Evolutionary conservation across 2,888 invertebrate species (phyloP).

Genomic region (Thymelicus lineola): DNA sequence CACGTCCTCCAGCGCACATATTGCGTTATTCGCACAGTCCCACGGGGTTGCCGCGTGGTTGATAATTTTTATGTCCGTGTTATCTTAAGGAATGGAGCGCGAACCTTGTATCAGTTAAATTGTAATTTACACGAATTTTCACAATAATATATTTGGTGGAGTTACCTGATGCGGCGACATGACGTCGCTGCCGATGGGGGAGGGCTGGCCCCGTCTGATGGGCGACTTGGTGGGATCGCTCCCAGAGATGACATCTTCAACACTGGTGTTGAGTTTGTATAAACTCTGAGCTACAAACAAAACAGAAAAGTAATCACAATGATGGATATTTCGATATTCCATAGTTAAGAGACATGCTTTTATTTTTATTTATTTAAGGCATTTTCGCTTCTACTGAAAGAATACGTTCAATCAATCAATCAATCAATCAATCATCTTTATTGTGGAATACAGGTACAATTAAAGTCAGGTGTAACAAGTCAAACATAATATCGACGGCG

Average conservation of each 20-base stretch:
- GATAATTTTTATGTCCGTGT: slow-evolving; percentile 33
- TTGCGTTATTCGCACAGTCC: slow-evolving; percentile 6
- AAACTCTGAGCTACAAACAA: slow-evolving; percentile 76
- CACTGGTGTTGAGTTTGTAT: slow-evolving; percentile 77
- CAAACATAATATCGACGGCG: too few species aligned
- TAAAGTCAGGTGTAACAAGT: too few species aligned
- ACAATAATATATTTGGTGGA: background rate
- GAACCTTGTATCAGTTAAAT: slow-evolving; percentile 15
- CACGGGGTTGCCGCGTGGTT: slow-evolving; percentile 36
- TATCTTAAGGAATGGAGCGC: slow-evolving; percentile 26
- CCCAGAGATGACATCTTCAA: slow-evolving; percentile 64
- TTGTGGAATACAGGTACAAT: too few species aligned
- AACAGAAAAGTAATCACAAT: background rate
- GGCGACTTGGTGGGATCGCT: slow-evolving; percentile 76
- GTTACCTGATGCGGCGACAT: slow-evolving; percentile 80
- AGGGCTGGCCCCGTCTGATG: slow-evolving; percentile 67
- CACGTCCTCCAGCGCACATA: slow-evolving; percentile 9
- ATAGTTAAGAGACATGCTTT: background rate
- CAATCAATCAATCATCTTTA: too few species aligned
- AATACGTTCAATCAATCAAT: too few species aligned
- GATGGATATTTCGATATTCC: too few species aligned
- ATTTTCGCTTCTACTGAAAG: too few species aligned
- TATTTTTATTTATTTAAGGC: too few species aligned
- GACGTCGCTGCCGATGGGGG: slow-evolving; percentile 75
- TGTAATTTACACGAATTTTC: slow-evolving; percentile 4